Evolutionary conservation across 2,113 vertebrate genomes (phyloP), one percentile per base, ranked within the genome.

Genomic region (Camelus bactrianus): DNA sequence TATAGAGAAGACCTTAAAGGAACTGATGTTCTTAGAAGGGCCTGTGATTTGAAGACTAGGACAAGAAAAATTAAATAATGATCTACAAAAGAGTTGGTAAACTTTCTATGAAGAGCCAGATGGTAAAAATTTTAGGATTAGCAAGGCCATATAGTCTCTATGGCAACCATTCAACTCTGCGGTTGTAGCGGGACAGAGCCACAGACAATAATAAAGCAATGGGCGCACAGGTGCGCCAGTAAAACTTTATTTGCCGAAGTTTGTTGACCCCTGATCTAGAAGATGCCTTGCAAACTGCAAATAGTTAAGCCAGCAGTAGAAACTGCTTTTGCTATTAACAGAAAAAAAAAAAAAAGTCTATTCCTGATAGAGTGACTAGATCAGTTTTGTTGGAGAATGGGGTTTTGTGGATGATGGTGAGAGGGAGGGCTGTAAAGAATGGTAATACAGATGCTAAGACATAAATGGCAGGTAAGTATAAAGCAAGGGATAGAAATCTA

Each of bases 51-150:
- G 60, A 86, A 32, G n/a, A 76, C 65, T 76, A 46, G 30, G 54
- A 50, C 5, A 90, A 73, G n/a, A 94, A 22, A 87, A 84, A 80
- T 32, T 88, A 83, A 19, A 82, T 60, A 70, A 86, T 89, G 15
- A 28, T 58, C 4, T 48, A 69, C 10, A 97, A 54, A 79, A 32
- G 24, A 1, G 0, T 38, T 82, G 50, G 35, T 3, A 56, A 58
- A 60, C 52, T 81, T 93, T 82, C 28, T 93, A 3, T 88, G 54
- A 89, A 92, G 22, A 6, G 2, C 42, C 30, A 91, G 35, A 70
- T 56, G n/a, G 6, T 64, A 62, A 84, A 91, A 24, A 15, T 84
- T 56, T 35, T 79, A 80, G 50, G 16, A 30, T 91, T 83, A 35
- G 3, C 28, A 58, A 58, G 30, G 42, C 19, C 8, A 1, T 73